Percentiles rank a stretch among this genome's conserved stretches.
Conservation (phyloP, 2,113 vertebrate species). For the Ascaphus truei region DNA sequence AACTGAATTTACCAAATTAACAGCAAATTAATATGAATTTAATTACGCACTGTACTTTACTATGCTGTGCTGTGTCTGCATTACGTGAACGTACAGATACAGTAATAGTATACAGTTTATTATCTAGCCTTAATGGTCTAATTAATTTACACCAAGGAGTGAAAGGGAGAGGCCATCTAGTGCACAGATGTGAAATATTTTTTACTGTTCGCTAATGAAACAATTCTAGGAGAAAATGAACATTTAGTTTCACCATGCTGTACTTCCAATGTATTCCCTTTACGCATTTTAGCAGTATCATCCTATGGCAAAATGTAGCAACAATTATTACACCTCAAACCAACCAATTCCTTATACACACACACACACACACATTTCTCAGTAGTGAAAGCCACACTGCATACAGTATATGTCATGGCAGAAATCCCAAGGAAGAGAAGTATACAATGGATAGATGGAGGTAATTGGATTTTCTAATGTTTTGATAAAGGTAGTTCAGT, state of each 20-base stretch:
- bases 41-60: background rate
- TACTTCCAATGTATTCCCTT: too few species aligned
- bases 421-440: background rate
- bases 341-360: background rate
- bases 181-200: too few species aligned
- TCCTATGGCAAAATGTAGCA: background rate
- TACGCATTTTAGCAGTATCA: too few species aligned
- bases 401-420: background rate
- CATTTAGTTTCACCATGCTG: too few species aligned
- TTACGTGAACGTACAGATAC: background rate
- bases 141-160: too few species aligned
- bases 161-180: background rate
- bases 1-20: background rate
- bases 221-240: too few species aligned
- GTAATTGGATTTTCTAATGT: slow-evolving; percentile 17
- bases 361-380: too few species aligned
- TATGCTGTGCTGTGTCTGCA: background rate
- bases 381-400: too few species aligned
- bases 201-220: too few species aligned
- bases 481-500: slow-evolving; percentile 16
- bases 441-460: background rate
- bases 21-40: background rate
- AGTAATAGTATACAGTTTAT: too few species aligned
- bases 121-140: background rate
- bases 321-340: background rate